These are phyloP conservation scores for Gymnodraco acuticeps DNA, from an alignment of 2,797 vertebrate genomes.

Conservation along the genomic window DNA sequence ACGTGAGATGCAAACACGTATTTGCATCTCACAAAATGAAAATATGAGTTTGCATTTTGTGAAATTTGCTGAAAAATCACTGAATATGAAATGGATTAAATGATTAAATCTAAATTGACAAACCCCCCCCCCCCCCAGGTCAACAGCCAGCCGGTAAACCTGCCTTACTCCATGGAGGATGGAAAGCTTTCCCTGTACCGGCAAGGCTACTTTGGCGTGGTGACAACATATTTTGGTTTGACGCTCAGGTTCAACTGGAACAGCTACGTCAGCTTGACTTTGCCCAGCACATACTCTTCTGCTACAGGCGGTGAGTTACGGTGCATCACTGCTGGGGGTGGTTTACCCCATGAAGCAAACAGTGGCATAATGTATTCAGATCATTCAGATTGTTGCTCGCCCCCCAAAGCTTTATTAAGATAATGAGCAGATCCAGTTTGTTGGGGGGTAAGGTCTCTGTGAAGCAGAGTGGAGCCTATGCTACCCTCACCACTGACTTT, in stretches of 20 bases:
- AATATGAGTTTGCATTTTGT: too few species aligned
- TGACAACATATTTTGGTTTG: slow-evolving; percentile 40
- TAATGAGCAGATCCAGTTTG: background rate
- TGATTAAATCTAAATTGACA: background rate
- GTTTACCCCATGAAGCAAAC: background rate
- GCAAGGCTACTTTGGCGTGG: slow-evolving; percentile 14
- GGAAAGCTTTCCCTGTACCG: slow-evolving; percentile 17
- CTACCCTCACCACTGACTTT: slow-evolving; percentile 60
- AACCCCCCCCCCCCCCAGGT: background rate
- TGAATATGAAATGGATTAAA: too few species aligned
- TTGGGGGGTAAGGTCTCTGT: slow-evolving; percentile 1
- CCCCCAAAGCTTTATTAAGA: background rate
- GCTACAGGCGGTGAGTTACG: slow-evolving; percentile 25
- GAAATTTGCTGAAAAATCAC: too few species aligned
- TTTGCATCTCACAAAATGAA: too few species aligned
- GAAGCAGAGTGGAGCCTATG: slow-evolving; percentile 5
- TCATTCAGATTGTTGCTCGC: background rate
- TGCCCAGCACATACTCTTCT: slow-evolving; percentile 48
- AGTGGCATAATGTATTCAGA: background rate
- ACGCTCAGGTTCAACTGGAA: slow-evolving; percentile 57
- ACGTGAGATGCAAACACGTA: too few species aligned
- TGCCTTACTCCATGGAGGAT: slow-evolving; percentile 26
- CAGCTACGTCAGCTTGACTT: slow-evolving; percentile 29
- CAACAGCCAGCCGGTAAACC: slow-evolving; percentile 29
- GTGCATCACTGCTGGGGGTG: background rate